Base-by-base conservation (phyloP, 23 tunicate genomes). In the Styela plicata region DNA sequence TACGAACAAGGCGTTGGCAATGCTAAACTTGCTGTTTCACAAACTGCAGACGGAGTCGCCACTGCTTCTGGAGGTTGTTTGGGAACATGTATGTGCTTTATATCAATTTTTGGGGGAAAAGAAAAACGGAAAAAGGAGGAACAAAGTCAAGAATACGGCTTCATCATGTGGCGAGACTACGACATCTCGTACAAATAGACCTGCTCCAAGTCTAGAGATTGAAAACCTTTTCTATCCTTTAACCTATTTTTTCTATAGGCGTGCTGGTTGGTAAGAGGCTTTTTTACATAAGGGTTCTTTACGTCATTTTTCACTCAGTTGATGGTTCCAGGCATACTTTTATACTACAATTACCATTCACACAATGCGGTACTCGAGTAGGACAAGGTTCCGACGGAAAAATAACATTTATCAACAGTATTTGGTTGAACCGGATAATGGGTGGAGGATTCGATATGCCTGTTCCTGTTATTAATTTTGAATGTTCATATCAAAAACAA, bases 381-480 rank as follows among this genome's bases (percentile, higher is more conserved):
- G 13, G n/a, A 27, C 53, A 73, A 3, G 35, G 70, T 2, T 25
- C 33, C 18, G 28, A 2, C 37, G 74, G 80, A 25, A 63, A 74
- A 32, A 76, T 68, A 53, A 63, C 68, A 28, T 79, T 75, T 63
- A 22, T 29, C 0, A 29, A 29, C 30, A 67, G 18, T 17, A 67
- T 67, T 18, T 67, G 71, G 71, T 16, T 67, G 24, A 67, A 67
- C 31, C n/a, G 71, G 31, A 22, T 67, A 16, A 13, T 67, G n/a
- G 77, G 85, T 20, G 32, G 19, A 29, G 36, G 33, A 27, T 84
- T 63, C 63, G 74, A 64, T 24, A 64, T 84, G 33, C 87, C 87
- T 20, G 63, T 74, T 0, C 87, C 87, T 18, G 74, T 63, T 16
- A 20, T 84, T 24, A 1, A 19, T 25, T 75, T 74, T 34, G 22